Conservation (phyloP, 1,140 invertebrate species). For the Drosophila quadrilineata region DNA sequence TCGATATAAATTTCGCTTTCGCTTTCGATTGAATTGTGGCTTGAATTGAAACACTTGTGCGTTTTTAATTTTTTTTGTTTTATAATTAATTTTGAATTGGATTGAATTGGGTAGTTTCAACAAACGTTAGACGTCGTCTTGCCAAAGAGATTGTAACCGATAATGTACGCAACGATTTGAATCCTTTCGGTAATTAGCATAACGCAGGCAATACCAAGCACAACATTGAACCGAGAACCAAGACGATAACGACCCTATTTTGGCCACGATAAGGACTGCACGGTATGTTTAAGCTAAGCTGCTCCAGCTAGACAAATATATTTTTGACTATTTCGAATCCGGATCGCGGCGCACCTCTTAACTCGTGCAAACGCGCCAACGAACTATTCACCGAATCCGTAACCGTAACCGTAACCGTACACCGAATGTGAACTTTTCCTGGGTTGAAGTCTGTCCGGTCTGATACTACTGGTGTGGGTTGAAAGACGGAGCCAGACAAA, state of each 20-base stretch:
- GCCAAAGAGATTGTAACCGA: constrained; percentile 81
- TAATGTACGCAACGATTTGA: constrained; percentile 77
- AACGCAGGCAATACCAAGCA: constrained; percentile 73
- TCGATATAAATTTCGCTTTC: not conserved
- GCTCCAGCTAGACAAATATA: too few species aligned
- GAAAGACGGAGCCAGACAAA: constrained; percentile 23
- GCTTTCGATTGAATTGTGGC: not conserved
- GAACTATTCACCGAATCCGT: constrained; percentile 27
- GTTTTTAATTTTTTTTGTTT: constrained; percentile 27
- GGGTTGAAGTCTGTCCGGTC: not conserved
- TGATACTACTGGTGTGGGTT: too few species aligned
- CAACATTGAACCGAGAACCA: constrained; percentile 69
- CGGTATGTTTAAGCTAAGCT: not conserved
- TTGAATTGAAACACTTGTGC: constrained; percentile 19
- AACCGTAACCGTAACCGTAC: constrained; percentile 16
- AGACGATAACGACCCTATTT: constrained; percentile 58
- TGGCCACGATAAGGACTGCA: constrained; percentile 39
- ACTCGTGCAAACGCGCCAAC: constrained; percentile 32
- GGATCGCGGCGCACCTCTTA: constrained; percentile 43
- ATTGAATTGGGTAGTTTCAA: constrained; percentile 28
- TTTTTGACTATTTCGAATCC: not conserved
- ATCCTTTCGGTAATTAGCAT: constrained; percentile 81
- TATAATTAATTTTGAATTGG: constrained; percentile 1
- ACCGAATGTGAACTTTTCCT: not conserved
- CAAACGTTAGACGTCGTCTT: constrained; percentile 59